Conservation (phyloP, 2,113 vertebrate species). For the Willisornis vidua region DNA sequence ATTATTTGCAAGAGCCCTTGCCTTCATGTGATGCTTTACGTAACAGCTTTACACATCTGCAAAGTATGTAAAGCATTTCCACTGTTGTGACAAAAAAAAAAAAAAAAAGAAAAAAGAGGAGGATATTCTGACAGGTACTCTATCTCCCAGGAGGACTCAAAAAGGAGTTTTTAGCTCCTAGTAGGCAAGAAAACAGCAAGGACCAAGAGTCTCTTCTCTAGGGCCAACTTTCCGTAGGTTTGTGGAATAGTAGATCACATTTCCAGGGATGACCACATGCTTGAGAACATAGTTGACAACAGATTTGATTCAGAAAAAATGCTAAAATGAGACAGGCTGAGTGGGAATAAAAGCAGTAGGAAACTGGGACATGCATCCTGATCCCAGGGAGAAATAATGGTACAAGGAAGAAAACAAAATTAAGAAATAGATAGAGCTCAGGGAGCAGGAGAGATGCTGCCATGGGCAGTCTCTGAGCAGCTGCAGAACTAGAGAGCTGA, state of each 20-base stretch:
- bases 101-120: neutral
- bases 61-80: slow-evolving; percentile 58
- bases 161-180: neutral
- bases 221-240: neutral
- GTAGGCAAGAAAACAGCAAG: neutral
- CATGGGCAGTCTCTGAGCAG: neutral
- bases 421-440: neutral
- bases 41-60: slow-evolving; percentile 56
- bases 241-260: neutral
- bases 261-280: neutral
- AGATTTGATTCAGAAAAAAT: neutral
- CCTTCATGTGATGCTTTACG: slow-evolving; percentile 53
- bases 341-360: neutral
- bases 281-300: neutral
- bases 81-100: neutral
- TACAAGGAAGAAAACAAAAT: neutral
- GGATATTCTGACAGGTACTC: slow-evolving; percentile 12
- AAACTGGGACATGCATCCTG: neutral
- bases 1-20: slow-evolving; percentile 53
- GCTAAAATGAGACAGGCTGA: neutral
- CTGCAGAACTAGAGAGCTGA: neutral
- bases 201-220: neutral
- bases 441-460: neutral
- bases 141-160: neutral
- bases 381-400: neutral